Conservation (phyloP, 2,888 invertebrate species). For the Drosophila greeni region DNA sequence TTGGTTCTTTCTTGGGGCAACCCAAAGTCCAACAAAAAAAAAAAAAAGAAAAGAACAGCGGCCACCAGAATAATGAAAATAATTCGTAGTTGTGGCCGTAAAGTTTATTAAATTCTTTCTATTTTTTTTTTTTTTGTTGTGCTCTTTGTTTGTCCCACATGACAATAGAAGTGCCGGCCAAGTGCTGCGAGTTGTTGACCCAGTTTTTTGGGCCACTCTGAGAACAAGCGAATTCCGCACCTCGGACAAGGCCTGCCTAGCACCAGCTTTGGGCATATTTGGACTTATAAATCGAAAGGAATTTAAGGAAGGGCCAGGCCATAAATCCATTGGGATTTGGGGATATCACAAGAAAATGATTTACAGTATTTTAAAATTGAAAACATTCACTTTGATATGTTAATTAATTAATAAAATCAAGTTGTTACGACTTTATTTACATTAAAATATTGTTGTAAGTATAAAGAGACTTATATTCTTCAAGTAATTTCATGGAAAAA, state of each 20-base stretch:
- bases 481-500: neutral
- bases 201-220: slow-evolving; percentile 36
- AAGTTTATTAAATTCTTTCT: slow-evolving; percentile 64
- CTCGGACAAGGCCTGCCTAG: slow-evolving; percentile 11
- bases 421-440: too few relatives aligned
- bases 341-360: slow-evolving; percentile 4
- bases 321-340: slow-evolving; percentile 10
- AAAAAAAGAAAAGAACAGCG: slow-evolving; percentile 12
- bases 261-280: slow-evolving; percentile 8
- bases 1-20: slow-evolving; percentile 32
- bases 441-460: neutral
- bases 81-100: slow-evolving; percentile 64
- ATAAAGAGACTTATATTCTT: neutral
- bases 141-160: slow-evolving; percentile 43
- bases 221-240: slow-evolving; percentile 30
- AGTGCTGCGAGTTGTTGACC: slow-evolving; percentile 54
- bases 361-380: neutral
- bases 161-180: slow-evolving; percentile 42
- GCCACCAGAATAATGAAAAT: slow-evolving; percentile 62
- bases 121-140: slow-evolving; percentile 12
- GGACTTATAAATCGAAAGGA: slow-evolving; percentile 20
- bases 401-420: neutral
- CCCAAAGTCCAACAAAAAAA: slow-evolving; percentile 26
- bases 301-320: slow-evolving; percentile 18
- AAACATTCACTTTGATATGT: neutral